phyloP scores from a whole-genome alignment of 2,113 vertebrate genomes.

The Hiodon tergisus region DNA sequence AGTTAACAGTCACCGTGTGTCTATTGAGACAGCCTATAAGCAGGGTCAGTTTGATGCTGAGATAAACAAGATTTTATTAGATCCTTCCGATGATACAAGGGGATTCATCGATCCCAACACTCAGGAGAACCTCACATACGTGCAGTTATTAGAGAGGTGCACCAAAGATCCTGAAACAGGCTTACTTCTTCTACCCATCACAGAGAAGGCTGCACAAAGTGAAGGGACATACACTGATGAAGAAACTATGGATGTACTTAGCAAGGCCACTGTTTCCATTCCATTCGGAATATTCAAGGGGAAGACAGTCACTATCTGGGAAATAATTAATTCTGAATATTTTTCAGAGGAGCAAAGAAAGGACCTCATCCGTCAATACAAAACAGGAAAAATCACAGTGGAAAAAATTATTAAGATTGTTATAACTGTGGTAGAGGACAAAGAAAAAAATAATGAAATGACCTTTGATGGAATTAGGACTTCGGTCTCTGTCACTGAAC shows the following conservation, averaged over 20 bases:
- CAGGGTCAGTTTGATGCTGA: constrained; percentile 73
- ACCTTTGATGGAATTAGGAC: constrained; percentile 81
- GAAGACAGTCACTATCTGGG: constrained; percentile 89
- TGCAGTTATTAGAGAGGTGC: constrained; percentile 79
- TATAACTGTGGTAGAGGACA: constrained; percentile 86
- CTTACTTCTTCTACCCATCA: constrained; percentile 76
- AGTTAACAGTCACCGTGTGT: no score
- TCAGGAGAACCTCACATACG: constrained; percentile 83
- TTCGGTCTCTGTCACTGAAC: constrained; percentile 75
- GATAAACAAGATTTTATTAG: constrained; percentile 71
- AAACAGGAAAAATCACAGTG: constrained; percentile 87
- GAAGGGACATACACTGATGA: constrained; percentile 81
- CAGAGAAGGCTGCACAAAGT: constrained; percentile 71
- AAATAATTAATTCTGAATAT: constrained; percentile 91
- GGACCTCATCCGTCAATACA: constrained; percentile 87
- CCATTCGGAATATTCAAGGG: constrained; percentile 83
- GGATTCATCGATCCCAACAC: constrained; percentile 92
- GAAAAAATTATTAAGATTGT: constrained; percentile 92
- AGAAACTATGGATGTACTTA: constrained; percentile 84
- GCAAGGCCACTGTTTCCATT: constrained; percentile 81
- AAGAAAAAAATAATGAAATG: constrained; percentile 77
- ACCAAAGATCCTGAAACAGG: constrained; percentile 72
- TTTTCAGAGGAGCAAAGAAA: constrained; percentile 87
- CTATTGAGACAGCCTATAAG: no score
- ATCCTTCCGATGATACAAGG: constrained; percentile 77